Conservation (phyloP, 2,797 vertebrate genomes). For the Periophthalmus magnuspinnatus region DNA sequence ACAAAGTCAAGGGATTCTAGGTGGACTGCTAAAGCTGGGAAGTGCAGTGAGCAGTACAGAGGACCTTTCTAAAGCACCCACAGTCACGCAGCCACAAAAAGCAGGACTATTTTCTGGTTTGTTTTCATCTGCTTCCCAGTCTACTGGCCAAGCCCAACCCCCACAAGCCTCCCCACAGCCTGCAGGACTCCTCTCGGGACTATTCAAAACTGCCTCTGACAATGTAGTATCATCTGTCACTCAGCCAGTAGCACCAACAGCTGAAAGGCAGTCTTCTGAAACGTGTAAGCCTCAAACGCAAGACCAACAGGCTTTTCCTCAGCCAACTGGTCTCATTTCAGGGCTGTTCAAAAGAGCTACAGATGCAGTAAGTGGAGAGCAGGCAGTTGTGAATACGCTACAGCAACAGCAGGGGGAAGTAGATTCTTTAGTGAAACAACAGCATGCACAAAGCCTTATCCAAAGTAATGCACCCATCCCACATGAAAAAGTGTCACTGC, state of each 20-base stretch:
- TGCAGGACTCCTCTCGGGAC: slow-evolving; percentile 73
- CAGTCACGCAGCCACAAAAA: slow-evolving; percentile 64
- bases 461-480: slow-evolving; percentile 18
- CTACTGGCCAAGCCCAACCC: slow-evolving; percentile 54
- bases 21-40: slow-evolving; percentile 64
- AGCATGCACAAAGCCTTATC: slow-evolving; percentile 21
- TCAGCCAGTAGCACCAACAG: slow-evolving; percentile 34
- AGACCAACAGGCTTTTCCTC: slow-evolving; percentile 34
- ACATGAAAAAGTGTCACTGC: slow-evolving; percentile 16
- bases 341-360: slow-evolving; percentile 74
- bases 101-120: slow-evolving; percentile 72
- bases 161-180: slow-evolving; percentile 52
- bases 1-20: slow-evolving; percentile 62
- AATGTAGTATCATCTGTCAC: slow-evolving; percentile 55
- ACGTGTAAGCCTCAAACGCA: slow-evolving; percentile 31
- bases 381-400: slow-evolving; percentile 35
- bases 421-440: slow-evolving; percentile 25
- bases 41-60: slow-evolving; percentile 52
- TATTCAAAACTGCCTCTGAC: slow-evolving; percentile 81
- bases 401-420: slow-evolving; percentile 26
- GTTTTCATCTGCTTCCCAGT: slow-evolving; percentile 63
- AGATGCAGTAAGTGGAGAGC: slow-evolving; percentile 63
- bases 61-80: slow-evolving; percentile 53
- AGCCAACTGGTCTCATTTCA: slow-evolving; percentile 69
- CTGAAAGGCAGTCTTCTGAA: slow-evolving; percentile 40